These are phyloP conservation scores for Ochotona curzoniae DNA, from an alignment of 2,113 vertebrate genomes.

Conservation along the genomic window DNA sequence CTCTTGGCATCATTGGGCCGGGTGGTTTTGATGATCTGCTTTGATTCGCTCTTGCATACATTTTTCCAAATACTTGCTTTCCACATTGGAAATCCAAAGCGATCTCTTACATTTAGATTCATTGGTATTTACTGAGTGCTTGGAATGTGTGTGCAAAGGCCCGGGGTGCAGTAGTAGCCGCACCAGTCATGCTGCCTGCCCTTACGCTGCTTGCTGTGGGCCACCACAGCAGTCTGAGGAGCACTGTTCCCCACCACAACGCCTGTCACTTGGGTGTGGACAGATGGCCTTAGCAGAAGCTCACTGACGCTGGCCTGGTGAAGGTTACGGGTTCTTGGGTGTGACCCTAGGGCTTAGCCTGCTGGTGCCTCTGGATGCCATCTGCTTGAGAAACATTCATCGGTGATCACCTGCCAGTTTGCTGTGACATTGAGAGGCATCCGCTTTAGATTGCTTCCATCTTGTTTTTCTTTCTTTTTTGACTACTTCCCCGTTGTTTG, in stretches of 20 bases:
- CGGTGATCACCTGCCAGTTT: not conserved
- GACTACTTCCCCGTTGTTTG: not conserved
- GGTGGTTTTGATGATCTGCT: not conserved
- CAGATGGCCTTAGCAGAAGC: not conserved
- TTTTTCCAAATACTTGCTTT: not conserved
- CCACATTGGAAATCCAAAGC: not conserved
- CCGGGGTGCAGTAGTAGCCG: not conserved
- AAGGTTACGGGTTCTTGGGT: not conserved
- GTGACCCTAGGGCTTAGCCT: not conserved
- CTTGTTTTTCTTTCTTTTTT: not conserved
- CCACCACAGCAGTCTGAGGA: too few relatives aligned
- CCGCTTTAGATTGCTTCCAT: not conserved
- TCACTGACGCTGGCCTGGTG: not conserved
- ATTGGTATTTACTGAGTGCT: not conserved
- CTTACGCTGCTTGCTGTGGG: not conserved
- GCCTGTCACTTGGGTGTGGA: not conserved
- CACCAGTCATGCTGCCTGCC: not conserved
- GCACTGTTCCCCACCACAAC: too few relatives aligned
- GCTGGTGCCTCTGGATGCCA: not conserved
- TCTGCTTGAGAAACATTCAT: not conserved
- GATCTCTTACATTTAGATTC: not conserved
- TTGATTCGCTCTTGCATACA: not conserved
- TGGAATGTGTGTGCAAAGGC: not conserved
- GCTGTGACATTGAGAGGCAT: not conserved
- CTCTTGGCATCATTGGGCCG: not conserved